phyloP scores from a whole-genome alignment of 2,113 vertebrate species.

The Physeter macrocephalus region DNA sequence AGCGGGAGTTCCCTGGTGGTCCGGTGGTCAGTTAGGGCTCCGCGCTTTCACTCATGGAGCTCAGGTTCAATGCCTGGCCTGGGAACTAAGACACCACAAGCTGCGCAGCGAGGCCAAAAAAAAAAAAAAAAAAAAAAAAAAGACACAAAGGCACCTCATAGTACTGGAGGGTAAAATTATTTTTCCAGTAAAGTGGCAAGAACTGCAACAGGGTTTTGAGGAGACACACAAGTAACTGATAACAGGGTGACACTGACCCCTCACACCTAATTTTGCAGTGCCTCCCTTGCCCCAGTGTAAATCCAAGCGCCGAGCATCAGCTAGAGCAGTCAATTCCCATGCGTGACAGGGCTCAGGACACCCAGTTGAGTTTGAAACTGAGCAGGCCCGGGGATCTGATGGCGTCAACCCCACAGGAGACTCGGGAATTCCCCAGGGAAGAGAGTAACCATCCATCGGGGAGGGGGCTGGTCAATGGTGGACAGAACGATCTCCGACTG shows the following conservation, averaged over 20 bases:
- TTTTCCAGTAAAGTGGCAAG: neutral
- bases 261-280: neutral
- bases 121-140: neutral
- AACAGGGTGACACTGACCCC: neutral
- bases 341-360: neutral
- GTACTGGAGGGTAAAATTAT: neutral
- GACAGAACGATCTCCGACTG: neutral
- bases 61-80: neutral
- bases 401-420: neutral
- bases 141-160: neutral
- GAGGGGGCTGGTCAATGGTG: neutral
- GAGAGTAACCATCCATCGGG: neutral
- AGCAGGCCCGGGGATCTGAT: neutral
- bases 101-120: neutral
- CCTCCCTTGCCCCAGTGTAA: neutral
- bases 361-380: neutral
- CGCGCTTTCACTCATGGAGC: rapidly evolving
- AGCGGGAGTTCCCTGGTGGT: neutral
- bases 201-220: neutral
- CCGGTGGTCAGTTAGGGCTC: neutral
- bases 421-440: neutral
- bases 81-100: neutral
- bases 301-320: neutral
- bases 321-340: neutral
- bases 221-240: neutral